A percentile compares a stretch with the other conserved stretches of the same genome.
Conservation (phyloP, 1,140 invertebrate genomes). For the Cydia strobilella region DNA sequence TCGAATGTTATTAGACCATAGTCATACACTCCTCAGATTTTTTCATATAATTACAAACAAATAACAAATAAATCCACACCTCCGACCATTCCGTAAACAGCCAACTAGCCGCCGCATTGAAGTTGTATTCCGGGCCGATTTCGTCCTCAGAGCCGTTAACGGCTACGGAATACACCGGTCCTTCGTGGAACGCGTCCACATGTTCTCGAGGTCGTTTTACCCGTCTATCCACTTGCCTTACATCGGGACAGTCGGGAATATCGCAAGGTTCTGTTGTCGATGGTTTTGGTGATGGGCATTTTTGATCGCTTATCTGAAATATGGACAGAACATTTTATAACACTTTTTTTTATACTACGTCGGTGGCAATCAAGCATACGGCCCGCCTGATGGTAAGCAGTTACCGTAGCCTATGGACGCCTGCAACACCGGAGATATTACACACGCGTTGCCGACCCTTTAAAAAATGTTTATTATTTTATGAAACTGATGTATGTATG, state of each 20-base stretch:
- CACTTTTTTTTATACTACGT: too few relatives aligned
- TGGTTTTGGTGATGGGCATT: conserved; percentile 66
- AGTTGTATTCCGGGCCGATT: conserved; percentile 66
- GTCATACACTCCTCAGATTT: neutral
- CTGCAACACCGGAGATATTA: too few relatives aligned
- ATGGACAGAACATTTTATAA: neutral
- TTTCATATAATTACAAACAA: too few relatives aligned
- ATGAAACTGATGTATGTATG: neutral
- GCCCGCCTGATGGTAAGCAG: too few relatives aligned
- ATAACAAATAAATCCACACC: conserved; percentile 41
- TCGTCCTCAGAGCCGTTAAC: conserved; percentile 60
- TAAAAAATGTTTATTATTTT: too few relatives aligned
- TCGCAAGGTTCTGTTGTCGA: conserved; percentile 58
- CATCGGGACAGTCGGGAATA: conserved; percentile 57
- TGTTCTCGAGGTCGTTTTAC: conserved; percentile 44
- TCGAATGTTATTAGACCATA: too few relatives aligned
- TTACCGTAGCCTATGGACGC: too few relatives aligned
- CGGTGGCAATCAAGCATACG: too few relatives aligned
- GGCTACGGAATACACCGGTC: conserved; percentile 66
- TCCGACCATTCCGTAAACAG: conserved; percentile 71
- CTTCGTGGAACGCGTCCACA: conserved; percentile 63
- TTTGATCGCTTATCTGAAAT: conserved; percentile 66
- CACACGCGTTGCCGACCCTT: too few relatives aligned
- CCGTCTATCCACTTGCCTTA: conserved; percentile 47
- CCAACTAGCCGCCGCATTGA: conserved; percentile 57